Evolutionary conservation across 2,113 vertebrate species (phyloP).

Genomic region (Neolamprologus falcicula): DNA sequence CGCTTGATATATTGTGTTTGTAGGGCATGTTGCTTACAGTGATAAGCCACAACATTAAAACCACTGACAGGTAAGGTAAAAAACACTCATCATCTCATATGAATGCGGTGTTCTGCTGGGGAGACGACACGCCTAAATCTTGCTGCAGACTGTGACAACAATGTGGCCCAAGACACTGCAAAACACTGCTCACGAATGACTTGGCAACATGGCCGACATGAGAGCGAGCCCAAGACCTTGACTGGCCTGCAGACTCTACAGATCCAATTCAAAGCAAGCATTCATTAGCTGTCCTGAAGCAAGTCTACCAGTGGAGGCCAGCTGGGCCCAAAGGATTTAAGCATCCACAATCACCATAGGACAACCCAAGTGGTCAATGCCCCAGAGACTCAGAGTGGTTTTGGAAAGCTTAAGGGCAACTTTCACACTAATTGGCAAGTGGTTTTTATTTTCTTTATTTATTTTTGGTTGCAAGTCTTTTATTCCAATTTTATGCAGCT

Average conservation of each 20-base stretch:
- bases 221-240: neutral
- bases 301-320: neutral
- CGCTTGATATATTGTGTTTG: neutral
- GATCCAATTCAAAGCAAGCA: neutral
- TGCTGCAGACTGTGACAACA: neutral
- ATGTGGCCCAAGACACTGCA: neutral
- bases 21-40: neutral
- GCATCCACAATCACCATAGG: neutral
- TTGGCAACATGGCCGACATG: neutral
- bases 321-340: neutral
- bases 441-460: fast-evolving
- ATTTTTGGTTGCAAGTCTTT: neutral
- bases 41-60: neutral
- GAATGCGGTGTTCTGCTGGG: neutral
- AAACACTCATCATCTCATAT: neutral
- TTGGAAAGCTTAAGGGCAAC: neutral
- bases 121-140: neutral
- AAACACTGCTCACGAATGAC: neutral
- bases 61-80: neutral
- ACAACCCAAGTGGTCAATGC: neutral
- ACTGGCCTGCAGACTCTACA: neutral
- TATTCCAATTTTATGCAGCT: neutral
- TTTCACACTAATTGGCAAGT: neutral
- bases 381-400: neutral
- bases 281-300: neutral